Evolutionary conservation across 2,888 invertebrate genomes (phyloP), one percentile per base, ranked within the genome.

Genomic region (Oxycera nigricornis): DNA sequence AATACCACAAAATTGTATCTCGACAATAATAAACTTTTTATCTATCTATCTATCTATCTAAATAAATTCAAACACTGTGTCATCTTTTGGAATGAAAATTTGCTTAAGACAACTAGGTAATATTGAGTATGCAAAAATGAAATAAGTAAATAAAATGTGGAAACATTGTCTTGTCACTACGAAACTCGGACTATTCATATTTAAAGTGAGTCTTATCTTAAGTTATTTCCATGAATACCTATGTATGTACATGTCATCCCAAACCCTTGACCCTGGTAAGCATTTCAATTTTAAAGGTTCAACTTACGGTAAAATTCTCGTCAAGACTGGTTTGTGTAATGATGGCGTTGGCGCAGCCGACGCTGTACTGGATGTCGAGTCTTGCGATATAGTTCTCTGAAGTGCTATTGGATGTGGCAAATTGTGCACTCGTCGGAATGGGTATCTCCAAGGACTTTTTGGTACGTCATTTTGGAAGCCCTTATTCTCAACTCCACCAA

Each of bases 391-490:
- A 81, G 86, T 87, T 83, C 84, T 88, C 85, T 87, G 86, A 82
- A 89, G 87, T 86, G 87, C 74, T 86, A 86, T 75, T 78, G 80
- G 77, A 86, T 79, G 77, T 46, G 80, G 77, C 24, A 73, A 41
- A 74, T 83, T 82, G 75, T 85, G 84, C 1, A 82, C 77, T 2
- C 87, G 81, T 14, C 86, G 83, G 75, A 88, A 87, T 0, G 92
- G 91, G 83, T 92, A 92, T 79, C 91, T 88, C 93, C 92, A 93
- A 0, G 92, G 91, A 31, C 92, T 90, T 83, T 93, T 93, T 0
- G 92, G 91, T 1, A 85, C 87, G 80, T 90, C 90, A 81, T 80
- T 81, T 80, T 92, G 91, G 82, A 90, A 93, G 41, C 88, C 91
- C 72, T 90, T 90, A 81, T 92, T 93, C 78, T 92, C 91, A 2